These are phyloP conservation scores for Drosophila anomalata DNA, from an alignment of 2,888 invertebrate genomes.

Conservation along the genomic window DNA sequence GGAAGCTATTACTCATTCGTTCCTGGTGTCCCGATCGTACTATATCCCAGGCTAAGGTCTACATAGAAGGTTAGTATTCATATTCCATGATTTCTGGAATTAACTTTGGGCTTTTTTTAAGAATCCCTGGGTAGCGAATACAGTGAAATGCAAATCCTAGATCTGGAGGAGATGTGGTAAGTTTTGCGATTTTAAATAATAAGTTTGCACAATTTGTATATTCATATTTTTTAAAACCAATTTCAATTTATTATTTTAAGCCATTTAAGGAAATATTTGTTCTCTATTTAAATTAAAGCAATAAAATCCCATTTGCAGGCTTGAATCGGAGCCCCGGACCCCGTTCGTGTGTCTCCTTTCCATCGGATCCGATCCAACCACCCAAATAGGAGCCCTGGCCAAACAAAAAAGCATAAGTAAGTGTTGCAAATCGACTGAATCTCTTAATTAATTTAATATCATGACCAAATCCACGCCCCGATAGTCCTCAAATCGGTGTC, in stretches of 20 bases:
- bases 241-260: too few relatives aligned
- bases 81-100: background rate
- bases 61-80: conserved; percentile 89
- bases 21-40: conserved; percentile 98
- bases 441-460: conserved; percentile 1
- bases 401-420: conserved; percentile 93
- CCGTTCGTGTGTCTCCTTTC: conserved; percentile 97
- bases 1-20: conserved; percentile 93
- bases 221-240: too few relatives aligned
- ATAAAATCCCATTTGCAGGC: conserved; percentile 86
- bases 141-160: conserved; percentile 95
- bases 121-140: conserved; percentile 94
- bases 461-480: background rate
- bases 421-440: conserved; percentile 58
- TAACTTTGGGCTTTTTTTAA: conserved; percentile 57
- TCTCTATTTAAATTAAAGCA: background rate
- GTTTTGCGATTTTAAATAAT: background rate
- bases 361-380: conserved; percentile 98
- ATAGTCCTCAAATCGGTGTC: conserved; percentile 93
- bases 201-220: too few relatives aligned
- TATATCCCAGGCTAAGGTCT: conserved; percentile 95
- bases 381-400: conserved; percentile 93
- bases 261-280: background rate
- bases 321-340: conserved; percentile 93
- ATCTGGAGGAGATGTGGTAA: conserved; percentile 89